These are phyloP conservation scores for Eulemur rufifrons DNA, from an alignment of 2,113 vertebrate species.

Conservation along the genomic window DNA sequence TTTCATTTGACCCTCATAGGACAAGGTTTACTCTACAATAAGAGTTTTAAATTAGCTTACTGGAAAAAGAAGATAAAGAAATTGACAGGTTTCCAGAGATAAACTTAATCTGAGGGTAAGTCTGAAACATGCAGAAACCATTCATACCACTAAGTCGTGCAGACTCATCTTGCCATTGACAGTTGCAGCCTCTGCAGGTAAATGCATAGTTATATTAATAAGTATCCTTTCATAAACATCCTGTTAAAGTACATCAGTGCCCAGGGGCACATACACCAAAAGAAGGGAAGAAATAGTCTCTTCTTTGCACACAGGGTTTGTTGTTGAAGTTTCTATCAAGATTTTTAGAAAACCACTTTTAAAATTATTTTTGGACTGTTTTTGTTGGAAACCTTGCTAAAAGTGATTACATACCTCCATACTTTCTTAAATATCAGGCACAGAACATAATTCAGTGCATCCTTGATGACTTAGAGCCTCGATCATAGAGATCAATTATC, in stretches of 20 bases:
- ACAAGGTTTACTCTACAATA: neutral
- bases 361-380: neutral
- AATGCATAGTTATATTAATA: too few relatives aligned
- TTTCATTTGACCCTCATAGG: constrained; percentile 8
- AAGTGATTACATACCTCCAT: neutral
- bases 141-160: neutral
- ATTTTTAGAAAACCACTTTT: constrained; percentile 8
- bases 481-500: neutral
- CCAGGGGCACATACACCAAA: accelerated
- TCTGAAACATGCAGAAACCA: neutral
- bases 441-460: neutral
- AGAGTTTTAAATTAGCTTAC: constrained; percentile 13
- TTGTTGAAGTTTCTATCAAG: neutral
- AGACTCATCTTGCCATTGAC: neutral
- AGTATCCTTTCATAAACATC: neutral
- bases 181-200: neutral
- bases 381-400: constrained; percentile 9
- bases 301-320: neutral
- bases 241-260: neutral
- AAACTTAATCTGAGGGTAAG: neutral
- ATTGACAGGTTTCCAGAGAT: neutral
- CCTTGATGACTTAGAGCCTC: neutral
- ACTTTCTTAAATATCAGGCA: constrained; percentile 17
- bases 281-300: neutral
- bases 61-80: neutral